Evolutionary conservation across 2,113 vertebrate genomes (phyloP), one percentile per base, ranked within the genome.

Genomic region (Patagioenas fasciata): DNA sequence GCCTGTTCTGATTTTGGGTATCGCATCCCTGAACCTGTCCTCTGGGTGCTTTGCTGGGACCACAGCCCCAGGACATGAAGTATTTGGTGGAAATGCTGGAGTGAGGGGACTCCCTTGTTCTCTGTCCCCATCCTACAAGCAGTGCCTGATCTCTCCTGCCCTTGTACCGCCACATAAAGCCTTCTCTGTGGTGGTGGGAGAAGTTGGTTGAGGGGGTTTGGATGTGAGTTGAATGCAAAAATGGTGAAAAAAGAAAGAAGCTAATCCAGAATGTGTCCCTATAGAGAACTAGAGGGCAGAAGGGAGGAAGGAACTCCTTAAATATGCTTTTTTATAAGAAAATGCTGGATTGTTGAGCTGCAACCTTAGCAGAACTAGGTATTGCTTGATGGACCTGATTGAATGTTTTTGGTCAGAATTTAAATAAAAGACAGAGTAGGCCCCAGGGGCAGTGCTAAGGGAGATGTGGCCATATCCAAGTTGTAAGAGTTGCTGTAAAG

Each of bases 401-500:
- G 36, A 81, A 60, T 85, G 40, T 57, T 95, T 91, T 58, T 26
- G 82, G 65, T 66, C 69, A 90, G 56, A 94, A 91, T 89, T 93
- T 72, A 93, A 93, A 92, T 91, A 84, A 94, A 95, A 85, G 62
- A 50, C 57, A 62, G 57, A 95, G 9, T 42, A 80, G 70, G 58
- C 61, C 86, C 79, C 40, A 83, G 54, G 51, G 87, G 31, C 29
- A 93, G 44, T 29, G 50, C 77, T 92, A 40, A 54, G 40, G 84
- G 89, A 94, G 71, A 58, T 84, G 32, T 91, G 60, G 67, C 66
- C 67, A 15, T 80, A 73, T 94, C 75, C 86, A 81, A 40, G 56
- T 78, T 88, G 69, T 94, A 51, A 82, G 38, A 90, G 80, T 88
- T 95, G 86, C 89, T 92, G 31, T 79, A 88, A 74, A 40, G 82